Conservation (phyloP, 2,113 vertebrate genomes). For the Tragelaphus strepsiceros region DNA sequence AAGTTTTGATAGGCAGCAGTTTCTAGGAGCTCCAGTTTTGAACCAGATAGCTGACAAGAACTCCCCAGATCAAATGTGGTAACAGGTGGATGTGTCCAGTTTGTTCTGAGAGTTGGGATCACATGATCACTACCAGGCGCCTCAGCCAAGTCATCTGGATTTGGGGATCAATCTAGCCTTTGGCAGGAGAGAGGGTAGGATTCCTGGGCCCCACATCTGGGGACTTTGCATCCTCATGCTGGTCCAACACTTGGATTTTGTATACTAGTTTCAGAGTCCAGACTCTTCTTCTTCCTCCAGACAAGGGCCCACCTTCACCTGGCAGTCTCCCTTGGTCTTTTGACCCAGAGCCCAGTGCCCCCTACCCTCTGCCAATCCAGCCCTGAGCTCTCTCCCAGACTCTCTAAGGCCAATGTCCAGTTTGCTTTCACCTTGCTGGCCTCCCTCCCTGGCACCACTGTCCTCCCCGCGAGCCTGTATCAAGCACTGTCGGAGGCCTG, state of each 20-base stretch:
- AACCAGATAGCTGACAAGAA: neutral
- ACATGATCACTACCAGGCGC: neutral
- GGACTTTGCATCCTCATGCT: neutral
- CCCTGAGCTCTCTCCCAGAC: neutral
- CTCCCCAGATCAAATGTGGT: neutral
- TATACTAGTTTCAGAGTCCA: neutral
- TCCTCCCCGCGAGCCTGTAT: neutral
- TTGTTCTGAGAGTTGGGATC: neutral
- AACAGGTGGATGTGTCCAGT: neutral
- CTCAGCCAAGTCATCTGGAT: neutral
- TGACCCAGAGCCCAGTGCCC: neutral
- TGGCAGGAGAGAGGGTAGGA: neutral
- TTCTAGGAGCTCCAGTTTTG: neutral
- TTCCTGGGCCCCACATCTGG: neutral
- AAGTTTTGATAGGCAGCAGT: neutral
- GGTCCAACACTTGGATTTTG: neutral
- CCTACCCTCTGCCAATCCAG: neutral
- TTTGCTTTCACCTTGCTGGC: neutral
- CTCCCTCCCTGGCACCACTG: neutral
- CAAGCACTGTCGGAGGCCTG: neutral
- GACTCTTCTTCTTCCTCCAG: neutral
- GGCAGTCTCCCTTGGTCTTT: neutral
- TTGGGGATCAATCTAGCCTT: neutral
- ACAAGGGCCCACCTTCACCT: neutral
- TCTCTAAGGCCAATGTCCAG: neutral